Base-by-base conservation (phyloP, 2,113 vertebrate species). In the Pedionomus torquatus region DNA sequence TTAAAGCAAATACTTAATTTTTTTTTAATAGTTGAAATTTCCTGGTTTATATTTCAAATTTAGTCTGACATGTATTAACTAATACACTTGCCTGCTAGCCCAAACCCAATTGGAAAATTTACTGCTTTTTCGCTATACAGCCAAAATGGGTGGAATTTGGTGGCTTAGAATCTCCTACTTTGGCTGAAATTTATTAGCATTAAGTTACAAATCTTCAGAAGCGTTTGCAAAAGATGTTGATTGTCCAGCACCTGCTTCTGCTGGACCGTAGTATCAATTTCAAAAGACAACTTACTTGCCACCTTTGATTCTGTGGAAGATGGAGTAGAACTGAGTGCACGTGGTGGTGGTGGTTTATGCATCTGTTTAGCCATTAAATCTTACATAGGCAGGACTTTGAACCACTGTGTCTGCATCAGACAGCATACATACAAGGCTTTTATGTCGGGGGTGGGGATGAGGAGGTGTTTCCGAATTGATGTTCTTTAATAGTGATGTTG, bases 381-480 rank as follows among this genome's bases (percentile, higher is more conserved):
- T 48, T 30, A 10, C 4, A 6, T 10, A 2, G 7, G 2, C 7
- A 31, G 41, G 26, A 51, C 7, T 66, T 77, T 17, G 11, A 39
- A 31, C n/a, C 58, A 10, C 54, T 26, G 6, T 11, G 1, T 10
- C 28, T n/a, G 23, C 35, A 5, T 17, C 23, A 10, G 19, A 10
- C 33, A 31, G 6, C 9, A 37, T 3, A n/a, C n/a, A n/a, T n/a
- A n/a, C n/a, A 17, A 91, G 41, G 41, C 16, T 93, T 43, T 46
- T 12, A 4, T 1, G 20, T 41, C 24, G 24, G 23, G 4, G 17
- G 49, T 7, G 5, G 52, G 18, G 9, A 4, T 13, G 7, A 26
- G 33, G 33, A 69, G 17, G 0, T 21, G 4, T 70, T 46, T 44
- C 71, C 44, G 48, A 87, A 35, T 0, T 5, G 61, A 43, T n/a